Conservation (phyloP, 2,113 vertebrate species). For the Balaenoptera acutorostrata region DNA sequence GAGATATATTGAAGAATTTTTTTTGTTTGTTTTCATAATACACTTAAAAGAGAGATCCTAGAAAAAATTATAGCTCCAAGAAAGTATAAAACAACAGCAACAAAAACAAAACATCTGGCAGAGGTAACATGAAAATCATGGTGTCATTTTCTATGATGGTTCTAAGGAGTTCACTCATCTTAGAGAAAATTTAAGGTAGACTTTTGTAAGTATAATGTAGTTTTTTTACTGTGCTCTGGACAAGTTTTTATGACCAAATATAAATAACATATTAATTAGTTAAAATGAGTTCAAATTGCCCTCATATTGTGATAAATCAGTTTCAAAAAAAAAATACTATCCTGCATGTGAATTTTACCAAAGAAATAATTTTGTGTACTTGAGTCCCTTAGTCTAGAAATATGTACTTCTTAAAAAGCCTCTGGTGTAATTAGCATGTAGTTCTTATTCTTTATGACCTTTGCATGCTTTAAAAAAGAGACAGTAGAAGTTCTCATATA, state of each 20-base stretch:
- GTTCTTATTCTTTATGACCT: neutral
- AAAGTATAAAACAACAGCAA: neutral
- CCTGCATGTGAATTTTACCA: neutral
- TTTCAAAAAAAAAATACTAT: neutral
- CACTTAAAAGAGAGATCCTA: neutral
- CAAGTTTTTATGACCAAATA: neutral
- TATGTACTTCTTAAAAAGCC: neutral
- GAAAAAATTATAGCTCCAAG: neutral
- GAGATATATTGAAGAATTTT: neutral
- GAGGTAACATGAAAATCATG: neutral
- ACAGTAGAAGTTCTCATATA: neutral
- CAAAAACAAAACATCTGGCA: neutral
- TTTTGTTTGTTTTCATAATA: neutral
- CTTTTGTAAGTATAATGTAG: neutral
- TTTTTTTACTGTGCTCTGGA: neutral
- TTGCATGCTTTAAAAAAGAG: neutral
- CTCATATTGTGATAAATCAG: neutral
- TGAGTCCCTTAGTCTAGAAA: conserved; percentile 33
- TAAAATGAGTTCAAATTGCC: conserved; percentile 13
- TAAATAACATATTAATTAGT: conserved; percentile 9
- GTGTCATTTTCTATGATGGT: neutral
- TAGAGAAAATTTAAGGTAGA: neutral
- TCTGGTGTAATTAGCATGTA: conserved; percentile 27
- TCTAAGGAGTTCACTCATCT: neutral
- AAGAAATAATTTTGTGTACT: conserved; percentile 28